These are phyloP conservation scores for Amazona finschi DNA, from an alignment of 2,797 vertebrate genomes.

Conservation along the genomic window DNA sequence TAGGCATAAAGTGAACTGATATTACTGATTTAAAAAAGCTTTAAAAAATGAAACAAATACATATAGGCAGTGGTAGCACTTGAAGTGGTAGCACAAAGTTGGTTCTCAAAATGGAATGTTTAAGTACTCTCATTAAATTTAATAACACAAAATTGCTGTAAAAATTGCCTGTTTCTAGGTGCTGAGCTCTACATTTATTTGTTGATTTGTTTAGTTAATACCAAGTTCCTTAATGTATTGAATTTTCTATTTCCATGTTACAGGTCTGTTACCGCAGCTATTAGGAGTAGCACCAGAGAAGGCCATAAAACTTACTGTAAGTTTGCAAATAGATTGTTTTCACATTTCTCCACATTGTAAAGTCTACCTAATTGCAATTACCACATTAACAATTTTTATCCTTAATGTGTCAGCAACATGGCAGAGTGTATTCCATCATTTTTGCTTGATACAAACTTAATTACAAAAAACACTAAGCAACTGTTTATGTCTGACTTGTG, in stretches of 20 bases:
- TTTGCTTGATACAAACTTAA: neutral
- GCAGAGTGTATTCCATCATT: neutral
- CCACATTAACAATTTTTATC: neutral
- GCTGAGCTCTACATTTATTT: conserved; percentile 67
- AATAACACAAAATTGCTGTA: conserved; percentile 72
- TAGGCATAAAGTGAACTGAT: neutral
- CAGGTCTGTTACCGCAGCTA: conserved; percentile 93
- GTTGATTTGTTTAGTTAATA: conserved; percentile 73
- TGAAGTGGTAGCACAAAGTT: conserved; percentile 63
- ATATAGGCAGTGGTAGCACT: neutral
- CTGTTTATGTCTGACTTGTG: neutral
- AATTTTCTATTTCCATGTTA: conserved; percentile 74
- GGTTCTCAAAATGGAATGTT: conserved; percentile 79
- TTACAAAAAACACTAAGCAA: neutral
- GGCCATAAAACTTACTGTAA: conserved; percentile 96
- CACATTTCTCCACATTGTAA: neutral
- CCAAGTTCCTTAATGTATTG: conserved; percentile 81
- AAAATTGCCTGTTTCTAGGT: conserved; percentile 75
- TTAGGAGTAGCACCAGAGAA: conserved; percentile 94
- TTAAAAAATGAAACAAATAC: neutral
- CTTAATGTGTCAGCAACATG: neutral
- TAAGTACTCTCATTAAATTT: conserved; percentile 81
- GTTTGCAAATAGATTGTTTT: conserved; percentile 60
- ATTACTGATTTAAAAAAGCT: neutral
- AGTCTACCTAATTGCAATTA: neutral